These are phyloP conservation scores for Caenorhabditis sinica DNA, from an alignment of 2,888 invertebrate species.

Conservation along the genomic window DNA sequence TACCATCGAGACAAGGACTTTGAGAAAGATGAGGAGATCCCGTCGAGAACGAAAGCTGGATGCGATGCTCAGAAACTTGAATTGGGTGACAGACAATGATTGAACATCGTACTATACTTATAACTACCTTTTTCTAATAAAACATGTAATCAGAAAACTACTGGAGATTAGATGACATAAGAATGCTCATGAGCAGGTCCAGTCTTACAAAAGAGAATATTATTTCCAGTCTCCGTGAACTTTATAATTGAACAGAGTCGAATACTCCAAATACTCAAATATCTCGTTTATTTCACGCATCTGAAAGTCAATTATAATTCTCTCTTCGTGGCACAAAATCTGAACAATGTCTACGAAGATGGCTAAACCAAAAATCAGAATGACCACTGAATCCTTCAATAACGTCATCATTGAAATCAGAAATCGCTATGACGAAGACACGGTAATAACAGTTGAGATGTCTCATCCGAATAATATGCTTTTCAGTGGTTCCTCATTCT, in stretches of 20 bases:
- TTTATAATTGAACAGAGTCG: too few species aligned
- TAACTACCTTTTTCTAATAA: too few species aligned
- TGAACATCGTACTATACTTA: background rate
- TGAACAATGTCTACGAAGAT: constrained; percentile 12
- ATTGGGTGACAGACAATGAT: background rate
- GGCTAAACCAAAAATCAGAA: background rate
- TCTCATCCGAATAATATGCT: background rate
- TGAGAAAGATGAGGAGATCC: constrained; percentile 19
- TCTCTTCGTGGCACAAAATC: constrained; percentile 14
- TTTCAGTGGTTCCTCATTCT: constrained; percentile 5
- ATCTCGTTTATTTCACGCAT: background rate
- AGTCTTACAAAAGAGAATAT: too few species aligned
- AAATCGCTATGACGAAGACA: background rate
- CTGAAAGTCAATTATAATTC: background rate
- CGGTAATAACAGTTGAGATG: background rate
- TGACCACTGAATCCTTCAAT: background rate
- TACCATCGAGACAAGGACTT: constrained; percentile 23
- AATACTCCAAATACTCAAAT: background rate
- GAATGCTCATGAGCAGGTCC: too few species aligned
- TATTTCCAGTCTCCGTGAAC: too few species aligned
- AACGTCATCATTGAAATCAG: constrained; percentile 4
- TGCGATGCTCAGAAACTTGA: background rate
- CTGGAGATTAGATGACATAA: too few species aligned
- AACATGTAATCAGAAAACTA: too few species aligned
- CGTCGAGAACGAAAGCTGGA: background rate